Evolutionary conservation across 2,113 vertebrate genomes (phyloP), one percentile per base, ranked within the genome.

Genomic region (Emydura subglobosa): DNA sequence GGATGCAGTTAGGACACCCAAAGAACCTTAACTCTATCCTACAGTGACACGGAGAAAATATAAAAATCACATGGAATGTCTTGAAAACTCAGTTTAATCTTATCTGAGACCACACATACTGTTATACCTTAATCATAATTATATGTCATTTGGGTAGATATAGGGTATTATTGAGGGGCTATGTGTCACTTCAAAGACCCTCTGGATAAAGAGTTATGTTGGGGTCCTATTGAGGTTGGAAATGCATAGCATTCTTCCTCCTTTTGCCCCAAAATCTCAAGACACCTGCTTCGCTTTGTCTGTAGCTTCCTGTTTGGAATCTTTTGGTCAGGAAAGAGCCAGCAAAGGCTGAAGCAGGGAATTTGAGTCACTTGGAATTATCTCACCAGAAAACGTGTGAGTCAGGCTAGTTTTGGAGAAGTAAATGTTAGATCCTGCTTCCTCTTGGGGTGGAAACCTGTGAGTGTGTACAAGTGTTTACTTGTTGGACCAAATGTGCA

Each of bases 301-400:
- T 96, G 93, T 31, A 96, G 96, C 93, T 96, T 97, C 95, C 96
- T 95, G 86, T 89, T 97, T 55, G 93, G 96, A 96, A 93, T 91
- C 91, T 96, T 5, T 79, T 42, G 97, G 95, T 92, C 94, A 95
- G 91, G 91, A 96, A 95, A 59, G 97, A 96, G 90, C 94, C 96
- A 94, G 92, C 95, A 94, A 92, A 59, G 93, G 59, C 82, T 25
- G 85, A 93, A 94, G 91, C 80, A 96, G 95, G 83, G 95, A 97
- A 86, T 80, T 93, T 95, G 96, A 97, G 96, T 97, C 95, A 96
- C 91, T 84, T 2, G 6, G 2, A 86, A 87, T 55, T 8, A 83
- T 80, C 88, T 83, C 94, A 92, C 96, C 95, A 97, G 88, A 29
- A 97, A 90, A 83, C 7, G 72, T 93, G 54, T 96, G 95, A 96